Base-by-base conservation (phyloP, 2,888 invertebrate genomes). In the Dichetophora obliterata region DNA sequence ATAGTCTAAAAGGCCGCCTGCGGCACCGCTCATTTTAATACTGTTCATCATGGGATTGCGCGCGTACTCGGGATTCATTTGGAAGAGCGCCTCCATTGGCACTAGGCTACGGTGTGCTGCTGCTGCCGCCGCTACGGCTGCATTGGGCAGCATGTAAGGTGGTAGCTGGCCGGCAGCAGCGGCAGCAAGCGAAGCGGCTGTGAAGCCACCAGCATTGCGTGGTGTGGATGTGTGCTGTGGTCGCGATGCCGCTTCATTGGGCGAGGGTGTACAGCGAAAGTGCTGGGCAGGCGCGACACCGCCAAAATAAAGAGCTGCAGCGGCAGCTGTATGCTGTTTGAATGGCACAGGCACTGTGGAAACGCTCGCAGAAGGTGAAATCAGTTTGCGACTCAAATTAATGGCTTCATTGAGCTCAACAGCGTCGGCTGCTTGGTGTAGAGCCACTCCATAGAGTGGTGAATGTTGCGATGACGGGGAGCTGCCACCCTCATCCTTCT, bases 321-420 rank as follows among this genome's bases (percentile, higher is more conserved):
- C 86, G 3, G 85, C 84, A 1, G 84, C 83, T 22, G 81, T 82
- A 14, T 83, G 81, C 66, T 84, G 84, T 27, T 59, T 43, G 9
- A 61, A 43, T 24, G 59, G 80, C 77, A 76, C 77, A 4, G 82
- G 82, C 65, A 84, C 82, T 1, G 86, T 83, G 57, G 85, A 83
- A 57, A 84, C 84, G 3, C 81, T 83, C 63, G 84, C 81, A 16
- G 82, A 82, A 19, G 85, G 85, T 27, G 87, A 86, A 92, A 75
- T 93, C 91, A 89, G 92, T 93, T 86, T 93, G 91, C 90, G 83
- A 76, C 95, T 95, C 74, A 95, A 90, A 88, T 96, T 96, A 52
- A 95, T 94, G 63, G 93, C 95, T 89, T 94, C 94, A 81, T 93
- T 91, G 27, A 83, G 83, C 48, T 87, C 85, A 4, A 63, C 19